A percentile compares a stretch with the other conserved stretches of the same genome.
These are phyloP conservation scores for Orussus abietinus DNA, from an alignment of 1,140 invertebrate species.

Conservation along the genomic window DNA sequence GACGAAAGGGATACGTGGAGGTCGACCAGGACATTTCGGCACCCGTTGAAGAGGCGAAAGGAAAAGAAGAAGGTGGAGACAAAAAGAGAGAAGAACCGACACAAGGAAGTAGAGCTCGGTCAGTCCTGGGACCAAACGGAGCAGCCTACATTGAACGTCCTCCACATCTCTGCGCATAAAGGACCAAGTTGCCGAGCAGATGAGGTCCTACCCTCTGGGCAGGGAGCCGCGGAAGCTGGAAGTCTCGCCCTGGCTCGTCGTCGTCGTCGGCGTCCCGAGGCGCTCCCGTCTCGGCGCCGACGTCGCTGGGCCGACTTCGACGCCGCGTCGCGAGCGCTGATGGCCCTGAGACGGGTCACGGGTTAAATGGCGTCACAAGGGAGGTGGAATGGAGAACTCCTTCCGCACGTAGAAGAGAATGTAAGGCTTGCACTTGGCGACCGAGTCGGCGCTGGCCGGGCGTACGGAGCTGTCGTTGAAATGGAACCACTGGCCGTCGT, in stretches of 20 bases:
- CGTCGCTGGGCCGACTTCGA: constrained; percentile 19
- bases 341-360: constrained; percentile 27
- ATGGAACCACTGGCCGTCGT: constrained; percentile 80
- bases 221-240: no score
- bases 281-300: constrained; percentile 18
- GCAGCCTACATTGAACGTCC: no score
- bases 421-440: constrained; percentile 79
- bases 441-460: constrained; percentile 63
- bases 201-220: no score
- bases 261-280: constrained; percentile 17
- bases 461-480: constrained; percentile 88
- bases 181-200: no score
- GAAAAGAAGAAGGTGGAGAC: constrained; percentile 2
- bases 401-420: constrained; percentile 81
- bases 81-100: constrained; percentile 17
- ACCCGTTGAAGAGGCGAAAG: no score
- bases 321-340: constrained; percentile 17
- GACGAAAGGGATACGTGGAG: no score
- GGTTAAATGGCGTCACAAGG: constrained; percentile 43
- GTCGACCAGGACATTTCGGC: no score
- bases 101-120: no score
- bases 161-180: no score
- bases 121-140: no score
- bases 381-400: constrained; percentile 56
- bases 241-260: constrained; percentile 14